Evolutionary conservation across 1,140 invertebrate species (phyloP).

Genomic region (Rhyacophila brunnea): DNA sequence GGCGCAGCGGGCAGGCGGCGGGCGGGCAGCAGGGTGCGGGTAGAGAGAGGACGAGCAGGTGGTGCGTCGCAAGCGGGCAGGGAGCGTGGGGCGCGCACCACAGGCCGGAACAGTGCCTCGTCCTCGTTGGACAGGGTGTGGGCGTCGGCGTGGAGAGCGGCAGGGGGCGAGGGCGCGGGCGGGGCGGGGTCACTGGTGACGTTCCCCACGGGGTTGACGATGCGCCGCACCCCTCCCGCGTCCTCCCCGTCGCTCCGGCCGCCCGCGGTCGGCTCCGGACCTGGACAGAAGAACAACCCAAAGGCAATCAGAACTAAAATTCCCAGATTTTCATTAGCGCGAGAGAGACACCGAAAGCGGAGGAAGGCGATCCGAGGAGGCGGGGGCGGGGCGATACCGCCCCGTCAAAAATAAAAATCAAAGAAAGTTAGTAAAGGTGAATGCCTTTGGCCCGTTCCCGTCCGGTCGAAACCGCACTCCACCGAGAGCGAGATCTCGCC

Average conservation of each 20-base stretch:
- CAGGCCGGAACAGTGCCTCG: slow-evolving; percentile 61
- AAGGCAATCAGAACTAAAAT: slow-evolving; percentile 61
- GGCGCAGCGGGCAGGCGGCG: slow-evolving; percentile 39
- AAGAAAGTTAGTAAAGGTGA: slow-evolving; percentile 41
- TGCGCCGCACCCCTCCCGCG: slow-evolving; percentile 55
- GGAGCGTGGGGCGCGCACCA: slow-evolving; percentile 49
- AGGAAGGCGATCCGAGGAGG: neutral
- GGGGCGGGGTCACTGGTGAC: slow-evolving; percentile 60
- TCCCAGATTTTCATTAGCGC: slow-evolving; percentile 10
- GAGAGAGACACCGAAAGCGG: neutral
- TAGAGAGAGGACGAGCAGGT: slow-evolving; percentile 40
- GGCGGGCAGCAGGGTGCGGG: slow-evolving; percentile 46
- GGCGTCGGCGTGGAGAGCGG: slow-evolving; percentile 54
- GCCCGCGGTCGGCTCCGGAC: slow-evolving; percentile 60
- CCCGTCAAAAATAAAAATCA: slow-evolving; percentile 18
- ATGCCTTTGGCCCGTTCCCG: slow-evolving; percentile 52
- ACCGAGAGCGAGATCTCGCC: too few species aligned
- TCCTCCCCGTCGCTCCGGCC: slow-evolving; percentile 44
- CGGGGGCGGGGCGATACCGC: neutral
- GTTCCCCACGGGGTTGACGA: slow-evolving; percentile 70
- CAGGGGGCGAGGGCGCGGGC: slow-evolving; percentile 44
- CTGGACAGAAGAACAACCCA: slow-evolving; percentile 74
- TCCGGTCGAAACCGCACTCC: slow-evolving; percentile 21
- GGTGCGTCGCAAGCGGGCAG: slow-evolving; percentile 35
- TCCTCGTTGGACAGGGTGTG: slow-evolving; percentile 62